Evolutionary conservation across 64 coral and sea anemone genomes (phyloP).

Genomic region (Actinia equina): DNA sequence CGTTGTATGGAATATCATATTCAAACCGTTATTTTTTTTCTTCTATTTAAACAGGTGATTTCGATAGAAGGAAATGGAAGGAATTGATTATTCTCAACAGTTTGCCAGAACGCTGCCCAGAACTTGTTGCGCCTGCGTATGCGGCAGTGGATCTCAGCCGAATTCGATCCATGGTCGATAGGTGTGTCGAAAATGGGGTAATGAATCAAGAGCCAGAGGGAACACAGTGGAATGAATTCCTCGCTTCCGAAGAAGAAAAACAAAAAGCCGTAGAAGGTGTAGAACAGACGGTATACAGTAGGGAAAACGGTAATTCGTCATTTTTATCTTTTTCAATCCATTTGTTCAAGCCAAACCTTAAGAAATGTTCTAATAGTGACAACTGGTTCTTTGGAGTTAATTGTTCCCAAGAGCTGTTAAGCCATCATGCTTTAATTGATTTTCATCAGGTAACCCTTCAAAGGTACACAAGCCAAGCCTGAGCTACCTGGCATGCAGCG

Average conservation of each 20-base stretch:
- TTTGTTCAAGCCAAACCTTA: no score
- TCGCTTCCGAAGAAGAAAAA: conserved; percentile 1
- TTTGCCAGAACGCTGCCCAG: neutral
- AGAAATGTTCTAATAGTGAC: no score
- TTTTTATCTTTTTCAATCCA: no score
- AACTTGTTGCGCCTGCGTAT: conserved; percentile 27
- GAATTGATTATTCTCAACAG: neutral
- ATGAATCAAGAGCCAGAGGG: conserved; percentile 11
- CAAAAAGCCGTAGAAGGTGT: conserved; percentile 1
- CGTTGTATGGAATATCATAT: no score
- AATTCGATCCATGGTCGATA: conserved; percentile 8
- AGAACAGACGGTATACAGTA: conserved; percentile 20
- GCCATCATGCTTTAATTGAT: neutral
- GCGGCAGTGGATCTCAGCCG: conserved; percentile 4
- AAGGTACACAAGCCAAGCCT: conserved; percentile 27
- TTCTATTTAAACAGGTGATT: conserved; percentile 3
- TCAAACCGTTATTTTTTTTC: no score
- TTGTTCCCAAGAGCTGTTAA: neutral
- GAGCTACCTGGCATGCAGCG: neutral
- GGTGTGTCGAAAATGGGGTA: conserved; percentile 11
- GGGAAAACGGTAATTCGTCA: neutral
- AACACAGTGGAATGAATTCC: conserved; percentile 3
- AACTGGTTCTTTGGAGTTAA: no score
- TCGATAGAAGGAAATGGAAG: conserved; percentile 20
- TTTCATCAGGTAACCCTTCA: conserved; percentile 11